Conservation (phyloP, 2,797 vertebrate genomes). For the Sphaeramia orbicularis region DNA sequence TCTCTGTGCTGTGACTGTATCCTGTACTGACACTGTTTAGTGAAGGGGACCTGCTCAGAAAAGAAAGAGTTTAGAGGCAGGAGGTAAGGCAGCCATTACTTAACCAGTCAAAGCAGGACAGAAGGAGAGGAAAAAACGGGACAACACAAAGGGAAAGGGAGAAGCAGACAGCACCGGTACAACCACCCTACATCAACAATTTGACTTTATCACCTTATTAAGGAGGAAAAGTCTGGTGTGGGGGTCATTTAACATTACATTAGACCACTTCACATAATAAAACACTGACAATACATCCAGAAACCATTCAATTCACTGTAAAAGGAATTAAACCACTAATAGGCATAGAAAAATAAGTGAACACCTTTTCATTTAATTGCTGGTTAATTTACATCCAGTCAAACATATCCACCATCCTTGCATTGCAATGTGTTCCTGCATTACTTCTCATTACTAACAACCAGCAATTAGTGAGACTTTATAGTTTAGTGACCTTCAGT, state of each 20-base stretch:
- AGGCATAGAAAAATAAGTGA: no score
- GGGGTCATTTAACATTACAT: neutral
- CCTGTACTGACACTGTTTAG: slow-evolving; percentile 53
- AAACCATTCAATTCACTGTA: neutral
- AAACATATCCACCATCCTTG: no score
- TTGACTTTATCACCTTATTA: neutral
- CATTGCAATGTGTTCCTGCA: no score
- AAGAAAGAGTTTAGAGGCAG: slow-evolving; percentile 77
- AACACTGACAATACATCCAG: slow-evolving; percentile 26
- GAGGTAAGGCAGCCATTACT: slow-evolving; percentile 77
- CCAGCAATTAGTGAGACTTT: no score
- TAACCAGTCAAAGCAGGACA: slow-evolving; percentile 72
- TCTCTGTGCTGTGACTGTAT: slow-evolving; percentile 53
- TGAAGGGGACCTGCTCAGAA: slow-evolving; percentile 79
- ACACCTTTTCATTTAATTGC: no score
- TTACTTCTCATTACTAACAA: no score
- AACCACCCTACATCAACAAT: slow-evolving; percentile 34
- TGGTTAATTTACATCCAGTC: no score
- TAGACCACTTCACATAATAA: slow-evolving; percentile 4
- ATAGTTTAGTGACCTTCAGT: no score
- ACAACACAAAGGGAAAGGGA: slow-evolving; percentile 68
- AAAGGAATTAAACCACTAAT: neutral
- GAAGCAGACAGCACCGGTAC: slow-evolving; percentile 56
- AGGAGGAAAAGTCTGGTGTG: neutral
- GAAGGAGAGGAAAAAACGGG: slow-evolving; percentile 43